These are phyloP conservation scores for Antheraea mylitta DNA, from an alignment of 1,140 invertebrate genomes.

Conservation along the genomic window DNA sequence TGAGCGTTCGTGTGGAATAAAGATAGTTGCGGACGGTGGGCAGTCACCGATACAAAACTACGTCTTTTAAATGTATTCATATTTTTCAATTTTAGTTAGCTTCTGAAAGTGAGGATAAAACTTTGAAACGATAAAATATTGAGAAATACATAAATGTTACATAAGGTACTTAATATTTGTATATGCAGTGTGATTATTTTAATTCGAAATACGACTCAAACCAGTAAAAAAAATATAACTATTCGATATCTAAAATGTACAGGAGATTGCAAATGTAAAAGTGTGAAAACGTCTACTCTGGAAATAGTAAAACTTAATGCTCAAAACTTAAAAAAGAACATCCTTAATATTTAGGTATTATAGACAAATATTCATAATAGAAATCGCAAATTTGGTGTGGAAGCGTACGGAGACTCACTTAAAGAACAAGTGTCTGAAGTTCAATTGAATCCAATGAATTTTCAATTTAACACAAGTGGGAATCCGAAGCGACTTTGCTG, in stretches of 20 bases:
- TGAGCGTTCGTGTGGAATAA: slow-evolving; percentile 65
- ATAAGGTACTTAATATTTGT: too few relatives aligned
- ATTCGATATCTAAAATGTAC: too few relatives aligned
- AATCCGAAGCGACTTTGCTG: slow-evolving; percentile 32
- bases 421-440: slow-evolving; percentile 37
- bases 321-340: too few relatives aligned
- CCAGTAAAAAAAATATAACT: too few relatives aligned
- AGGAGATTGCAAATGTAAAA: too few relatives aligned
- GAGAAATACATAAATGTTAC: not conserved
- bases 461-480: slow-evolving; percentile 1
- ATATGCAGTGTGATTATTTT: too few relatives aligned
- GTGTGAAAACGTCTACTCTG: too few relatives aligned
- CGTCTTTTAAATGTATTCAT: slow-evolving; percentile 55
- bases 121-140: not conserved
- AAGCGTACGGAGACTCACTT: not conserved
- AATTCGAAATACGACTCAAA: too few relatives aligned
- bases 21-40: slow-evolving; percentile 69
- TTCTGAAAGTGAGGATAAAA: not conserved
- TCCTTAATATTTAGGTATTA: too few relatives aligned
- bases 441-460: slow-evolving; percentile 30
- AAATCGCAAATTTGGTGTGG: too few relatives aligned
- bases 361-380: too few relatives aligned
- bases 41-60: slow-evolving; percentile 41
- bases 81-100: slow-evolving; percentile 57
- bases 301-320: too few relatives aligned